Base-by-base conservation (phyloP, 2,888 invertebrate species). In the Leptinotarsa haldemani region DNA sequence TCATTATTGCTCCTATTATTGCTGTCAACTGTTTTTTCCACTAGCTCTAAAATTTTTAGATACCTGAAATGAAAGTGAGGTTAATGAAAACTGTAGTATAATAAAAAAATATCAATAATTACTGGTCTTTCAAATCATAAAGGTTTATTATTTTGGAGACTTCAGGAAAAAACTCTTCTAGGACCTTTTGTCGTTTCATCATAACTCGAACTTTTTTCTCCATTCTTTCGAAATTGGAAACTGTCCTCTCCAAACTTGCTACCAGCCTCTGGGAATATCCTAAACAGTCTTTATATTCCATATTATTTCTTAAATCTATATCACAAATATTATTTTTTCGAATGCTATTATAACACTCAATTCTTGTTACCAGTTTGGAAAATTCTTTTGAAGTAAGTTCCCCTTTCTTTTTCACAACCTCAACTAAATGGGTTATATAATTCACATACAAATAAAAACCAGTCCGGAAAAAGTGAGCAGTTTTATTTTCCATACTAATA, bases 1-100 rank as follows among this genome's bases (percentile, higher is more conserved):
- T 53, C 16, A 68, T 68, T 20, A 56, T 67, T 85, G 81, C 88
- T 87, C 71, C 86, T 87, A 65, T 88, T 88, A 85, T 86, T 88
- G 71, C 88, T 48, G 2, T 56, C 65, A 46, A 53, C 87, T 79
- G 84, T 87, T 80, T 74, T 73, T 48, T 74, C 71, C 3, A 75
- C 58, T 13, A 79, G 68, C 40, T 52, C 75, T 46, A 72, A 65
- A n/a, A 77, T 77, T 20, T 72, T 72, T 13, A 40, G 46, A 64
- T 75, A 66, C 61, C 61, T 61, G 30, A 61, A 61, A 61, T n/a
- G 9, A n/a, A 61, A 61, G n/a, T 25, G 9, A 30, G 20, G n/a
- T 12, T 5, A 61, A 30, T 61, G 16, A 22, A 58, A 22, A 15
- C 40, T 58, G 58, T 12, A 4, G 0, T 18, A 30, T 16, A 61